Evolutionary conservation across 2,888 invertebrate genomes (phyloP), one percentile per base, ranked within the genome.

Genomic region (Trileptium ribeirensis): DNA sequence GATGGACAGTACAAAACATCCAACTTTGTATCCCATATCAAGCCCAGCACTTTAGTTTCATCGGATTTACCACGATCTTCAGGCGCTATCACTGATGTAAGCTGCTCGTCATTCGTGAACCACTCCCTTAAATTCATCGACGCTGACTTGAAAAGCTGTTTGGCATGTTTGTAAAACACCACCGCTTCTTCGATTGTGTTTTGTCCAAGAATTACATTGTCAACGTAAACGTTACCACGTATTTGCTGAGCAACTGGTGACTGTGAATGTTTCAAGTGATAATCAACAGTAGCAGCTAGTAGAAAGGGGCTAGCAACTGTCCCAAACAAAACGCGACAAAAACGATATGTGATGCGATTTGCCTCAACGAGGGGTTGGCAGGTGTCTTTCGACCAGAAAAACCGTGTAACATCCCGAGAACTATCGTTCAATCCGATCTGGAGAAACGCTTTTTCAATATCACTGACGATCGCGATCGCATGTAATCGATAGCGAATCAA

Each of bases 221-320:
- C 85, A 1, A 84, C 85, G 70, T 84, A 84, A 1, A 81, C 79
- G 51, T 84, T 84, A 0, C 78, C 38, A 0, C 40, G 36, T 33
- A 85, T 31, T 1, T 80, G 34, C 0, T 34, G 31, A 3, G 80
- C 81, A 31, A 80, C 31, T 1, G 78, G 37, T 1, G 70, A 67
- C 1, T 29, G 39, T 1, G 1, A 15, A 1, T 67, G 8, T 24
- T 15, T 1, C 40, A 81, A 38, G 39, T 81, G 81, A 38, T 81
- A 36, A 29, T 74, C 34, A 24, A 83, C 24, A 19, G 51, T 79
- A 29, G 33, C 78, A 19, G 24, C 79, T 34, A 81, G 37, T 34
- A 36, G 82, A 38, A 75, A 75, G 0, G 84, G 84, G 24, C 82
- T 81, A 24, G 82, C 36, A 24, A 75, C 39, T 3, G 39, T 38